These are phyloP conservation scores for Meda fulgida DNA, from an alignment of 2,797 vertebrate genomes.

Conservation along the genomic window DNA sequence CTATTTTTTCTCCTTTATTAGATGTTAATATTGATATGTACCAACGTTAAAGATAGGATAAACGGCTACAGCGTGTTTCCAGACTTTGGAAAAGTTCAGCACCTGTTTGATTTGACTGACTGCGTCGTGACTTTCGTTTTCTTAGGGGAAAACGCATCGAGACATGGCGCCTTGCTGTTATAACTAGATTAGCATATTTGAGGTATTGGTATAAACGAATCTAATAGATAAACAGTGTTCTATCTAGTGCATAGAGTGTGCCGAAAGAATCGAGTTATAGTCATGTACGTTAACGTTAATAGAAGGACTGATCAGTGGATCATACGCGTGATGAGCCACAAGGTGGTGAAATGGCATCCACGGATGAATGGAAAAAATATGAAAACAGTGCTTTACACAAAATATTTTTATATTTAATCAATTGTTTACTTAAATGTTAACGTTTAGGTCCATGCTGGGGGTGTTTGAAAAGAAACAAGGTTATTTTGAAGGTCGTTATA, in stretches of 20 bases:
- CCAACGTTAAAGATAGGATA: neutral
- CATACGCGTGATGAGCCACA: neutral
- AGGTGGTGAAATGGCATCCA: neutral
- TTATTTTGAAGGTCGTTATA: conserved; percentile 85
- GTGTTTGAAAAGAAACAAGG: conserved; percentile 65
- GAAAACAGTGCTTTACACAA: neutral
- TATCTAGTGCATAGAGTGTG: neutral
- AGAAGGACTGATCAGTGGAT: neutral
- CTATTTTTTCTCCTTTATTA: neutral
- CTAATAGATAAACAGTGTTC: neutral
- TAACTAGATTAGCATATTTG: neutral
- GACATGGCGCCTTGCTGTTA: neutral
- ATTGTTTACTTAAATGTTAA: neutral
- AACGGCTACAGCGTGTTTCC: conserved; percentile 45
- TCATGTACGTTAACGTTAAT: neutral
- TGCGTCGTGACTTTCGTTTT: conserved; percentile 74
- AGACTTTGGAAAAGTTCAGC: conserved; percentile 63
- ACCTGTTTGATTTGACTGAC: conserved; percentile 77
- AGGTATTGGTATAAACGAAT: neutral
- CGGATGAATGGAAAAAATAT: conserved; percentile 1
- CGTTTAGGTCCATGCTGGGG: neutral
- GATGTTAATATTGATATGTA: neutral
- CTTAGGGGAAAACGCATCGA: conserved; percentile 43
- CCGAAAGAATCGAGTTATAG: neutral
- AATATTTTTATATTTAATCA: neutral